A percentile compares a stretch with the other conserved stretches of the same genome.
These are phyloP conservation scores for Drosophila macrospina DNA, from an alignment of 2,888 invertebrate species.

Conservation along the genomic window DNA sequence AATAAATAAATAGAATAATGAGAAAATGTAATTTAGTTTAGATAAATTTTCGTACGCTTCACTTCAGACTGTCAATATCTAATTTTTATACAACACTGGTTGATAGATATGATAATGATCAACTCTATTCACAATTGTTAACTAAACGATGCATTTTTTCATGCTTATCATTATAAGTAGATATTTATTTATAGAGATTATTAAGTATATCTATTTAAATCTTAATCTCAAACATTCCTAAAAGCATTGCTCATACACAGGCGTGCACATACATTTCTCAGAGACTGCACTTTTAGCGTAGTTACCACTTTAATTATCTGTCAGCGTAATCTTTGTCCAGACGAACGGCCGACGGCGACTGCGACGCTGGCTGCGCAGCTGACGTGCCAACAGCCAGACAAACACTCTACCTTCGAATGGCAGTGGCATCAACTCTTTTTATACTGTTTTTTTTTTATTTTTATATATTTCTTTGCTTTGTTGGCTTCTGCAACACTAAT, in stretches of 20 bases:
- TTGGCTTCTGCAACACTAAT: slow-evolving; percentile 63
- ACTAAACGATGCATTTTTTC: too few relatives aligned
- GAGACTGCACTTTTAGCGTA: slow-evolving; percentile 64
- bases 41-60: too few relatives aligned
- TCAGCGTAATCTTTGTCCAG: slow-evolving; percentile 75
- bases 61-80: not conserved
- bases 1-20: too few relatives aligned
- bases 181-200: too few relatives aligned
- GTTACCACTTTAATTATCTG: slow-evolving; percentile 80
- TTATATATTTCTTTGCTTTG: slow-evolving; percentile 33
- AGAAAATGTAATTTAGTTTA: too few relatives aligned
- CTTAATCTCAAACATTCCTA: not conserved
- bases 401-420: slow-evolving; percentile 65
- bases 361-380: slow-evolving; percentile 48
- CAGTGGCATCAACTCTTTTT: slow-evolving; percentile 48
- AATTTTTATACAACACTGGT: not conserved
- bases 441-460: slow-evolving; percentile 26
- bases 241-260: slow-evolving; percentile 2
- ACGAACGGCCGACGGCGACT: slow-evolving; percentile 29
- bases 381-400: slow-evolving; percentile 71
- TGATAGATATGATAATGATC: not conserved
- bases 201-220: too few relatives aligned
- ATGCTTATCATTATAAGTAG: too few relatives aligned
- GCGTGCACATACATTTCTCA: slow-evolving; percentile 39
- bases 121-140: not conserved